Evolutionary conservation across 2,797 vertebrate species (phyloP), one percentile per base, ranked within the genome.

Genomic region (Phataginus tricuspis): DNA sequence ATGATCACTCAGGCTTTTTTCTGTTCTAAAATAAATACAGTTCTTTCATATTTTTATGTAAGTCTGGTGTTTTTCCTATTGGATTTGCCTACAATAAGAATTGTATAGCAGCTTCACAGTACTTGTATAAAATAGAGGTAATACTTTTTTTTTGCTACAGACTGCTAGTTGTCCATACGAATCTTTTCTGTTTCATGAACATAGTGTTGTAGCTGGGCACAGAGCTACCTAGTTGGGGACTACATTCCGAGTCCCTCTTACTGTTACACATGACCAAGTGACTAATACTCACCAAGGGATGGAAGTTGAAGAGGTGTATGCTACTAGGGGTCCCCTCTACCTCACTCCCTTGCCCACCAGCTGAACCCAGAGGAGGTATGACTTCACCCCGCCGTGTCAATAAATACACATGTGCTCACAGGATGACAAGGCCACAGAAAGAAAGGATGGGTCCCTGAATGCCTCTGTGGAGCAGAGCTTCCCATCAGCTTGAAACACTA

Each of bases 221-320:
- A 0, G 5, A 4, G 55, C 66, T 69, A 7, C 66, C 7, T 7
- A 0, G 2, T 2, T 10, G 2, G 23, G 29, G 37, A 13, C 90
- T 10, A 4, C 12, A 1, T 29, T 57, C 31, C 6, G 0, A 42
- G 11, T 12, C 37, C 31, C 5, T 9, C 27, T 63, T 75, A 29
- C 92, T 49, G 16, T 66, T 37, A 7, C 77, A 7, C 39, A 23
- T 37, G 51, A 25, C 55, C 68, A 55, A 1, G 25, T 7, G 34
- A 27, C 27, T 5, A 0, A 18, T 66, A 39, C 31, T 77, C 21
- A 25, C 39, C 45, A 9, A 61, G 29, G 21, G 42, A 3, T 61
- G 25, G 29, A 61, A 2, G 29, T 21, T 34, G n/a, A 53, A 90
- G 71, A 13, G 16, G 3, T 19, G 0, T 5, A 2, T 31, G 12